Evolutionary conservation across 2,888 invertebrate genomes (phyloP), one percentile per base, ranked within the genome.

Genomic region (Aethes cnicana): DNA sequence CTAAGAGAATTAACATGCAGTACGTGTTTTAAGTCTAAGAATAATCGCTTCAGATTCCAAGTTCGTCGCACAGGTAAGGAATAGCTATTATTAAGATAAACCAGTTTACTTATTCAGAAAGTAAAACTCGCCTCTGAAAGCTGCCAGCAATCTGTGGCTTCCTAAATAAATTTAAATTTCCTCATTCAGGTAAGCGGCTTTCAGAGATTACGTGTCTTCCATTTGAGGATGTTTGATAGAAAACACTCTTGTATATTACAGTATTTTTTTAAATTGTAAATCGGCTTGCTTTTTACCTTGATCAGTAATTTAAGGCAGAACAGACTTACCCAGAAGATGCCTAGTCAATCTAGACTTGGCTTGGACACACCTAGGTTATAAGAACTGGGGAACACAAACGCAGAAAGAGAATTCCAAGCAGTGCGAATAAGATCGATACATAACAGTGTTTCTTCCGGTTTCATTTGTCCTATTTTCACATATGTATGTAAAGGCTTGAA

Each of bases 71-170:
- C 12, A 12, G 11, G 4, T 42, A 30, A 30, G 20, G 6, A 30
- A 20, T 14, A 18, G n/a, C 30, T 28, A 20, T 30, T 12, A 42
- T n/a, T n/a, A 42, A 14, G 30, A 20, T 20, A n/a, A 14, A 20
- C 25, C 3, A 9, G 12, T 14, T 41, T 41, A 18, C 32, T 47
- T 47, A 41, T 48, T 48, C 33, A 48, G 17, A 20, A 26, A 41
- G 33, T 48, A 41, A 26, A 48, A 41, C 48, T 48, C 48, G 33
- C 25, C 48, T 18, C 25, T 25, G 33, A n/a, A n/a, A 41, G 32
- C 33, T 48, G 4, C 20, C 26, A 14, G 32, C 25, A 33, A 25
- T 32, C 39, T 26, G n/a, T 17, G 18, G 12, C 42, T 41, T 26
- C 20, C 11, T 28, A 21, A 42, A 33, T 33, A 42, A 16, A 49